phyloP scores from a whole-genome alignment of 2,113 vertebrate genomes.

The Nansenia antarctica region DNA sequence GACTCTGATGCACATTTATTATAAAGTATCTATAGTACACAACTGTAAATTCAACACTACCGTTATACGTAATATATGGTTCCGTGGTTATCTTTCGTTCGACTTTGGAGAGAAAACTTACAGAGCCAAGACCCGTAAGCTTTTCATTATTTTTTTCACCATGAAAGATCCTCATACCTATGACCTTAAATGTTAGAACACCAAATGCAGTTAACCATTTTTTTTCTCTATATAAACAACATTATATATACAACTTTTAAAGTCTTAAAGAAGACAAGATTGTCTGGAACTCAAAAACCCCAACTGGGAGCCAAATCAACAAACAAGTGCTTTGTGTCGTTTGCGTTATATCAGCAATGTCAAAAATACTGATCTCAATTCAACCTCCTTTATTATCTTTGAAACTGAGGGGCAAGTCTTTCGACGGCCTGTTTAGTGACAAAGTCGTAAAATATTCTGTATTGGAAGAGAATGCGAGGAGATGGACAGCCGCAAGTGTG shows the following conservation, averaged over 20 bases:
- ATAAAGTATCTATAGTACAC: constrained; percentile 81
- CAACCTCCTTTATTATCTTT: background rate
- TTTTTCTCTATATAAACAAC: constrained; percentile 51
- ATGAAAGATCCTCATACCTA: constrained; percentile 34
- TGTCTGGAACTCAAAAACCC: constrained; percentile 66
- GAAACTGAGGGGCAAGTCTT: background rate
- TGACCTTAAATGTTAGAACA: constrained; percentile 58
- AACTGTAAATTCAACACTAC: constrained; percentile 75
- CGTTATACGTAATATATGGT: constrained; percentile 71
- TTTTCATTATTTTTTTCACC: constrained; percentile 14
- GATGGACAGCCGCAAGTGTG: background rate
- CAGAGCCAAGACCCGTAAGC: constrained; percentile 62
- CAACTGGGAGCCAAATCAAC: background rate
- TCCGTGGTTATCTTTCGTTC: constrained; percentile 62
- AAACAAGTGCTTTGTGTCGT: constrained; percentile 55
- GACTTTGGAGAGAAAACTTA: constrained; percentile 61
- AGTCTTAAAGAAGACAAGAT: constrained; percentile 68
- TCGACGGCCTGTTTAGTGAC: background rate
- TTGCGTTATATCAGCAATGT: background rate
- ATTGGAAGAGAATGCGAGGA: background rate
- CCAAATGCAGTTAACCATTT: constrained; percentile 48
- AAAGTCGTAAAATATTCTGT: background rate
- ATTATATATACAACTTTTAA: constrained; percentile 60
- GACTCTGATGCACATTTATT: constrained; percentile 80
- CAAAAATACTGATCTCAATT: background rate